These are phyloP conservation scores for Leptopilina syphax DNA, from an alignment of 2,888 invertebrate genomes.

Conservation along the genomic window DNA sequence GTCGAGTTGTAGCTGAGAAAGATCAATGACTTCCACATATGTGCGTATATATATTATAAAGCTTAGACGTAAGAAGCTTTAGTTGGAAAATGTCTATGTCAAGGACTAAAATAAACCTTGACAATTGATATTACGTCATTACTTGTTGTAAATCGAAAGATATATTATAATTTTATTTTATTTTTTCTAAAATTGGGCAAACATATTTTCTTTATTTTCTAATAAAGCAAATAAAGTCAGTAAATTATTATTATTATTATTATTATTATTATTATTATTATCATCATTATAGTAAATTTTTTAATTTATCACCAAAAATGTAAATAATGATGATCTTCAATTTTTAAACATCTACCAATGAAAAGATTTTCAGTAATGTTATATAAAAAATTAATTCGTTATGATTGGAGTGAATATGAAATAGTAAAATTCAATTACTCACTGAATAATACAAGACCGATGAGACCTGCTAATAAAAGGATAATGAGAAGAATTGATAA, in stretches of 20 bases:
- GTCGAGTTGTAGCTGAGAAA: background rate
- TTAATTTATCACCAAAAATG: no score
- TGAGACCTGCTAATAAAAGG: slow-evolving; percentile 58
- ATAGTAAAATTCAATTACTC: slow-evolving; percentile 57
- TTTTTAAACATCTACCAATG: no score
- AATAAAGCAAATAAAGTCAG: no score
- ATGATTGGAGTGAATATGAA: no score
- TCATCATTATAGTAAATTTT: no score
- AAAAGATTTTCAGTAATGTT: no score
- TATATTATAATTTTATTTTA: slow-evolving; percentile 20
- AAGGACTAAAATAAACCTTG: slow-evolving; percentile 33
- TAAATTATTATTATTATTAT: no score
- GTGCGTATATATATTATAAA: slow-evolving; percentile 3
- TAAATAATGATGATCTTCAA: no score
- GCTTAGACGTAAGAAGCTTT: slow-evolving; percentile 37
- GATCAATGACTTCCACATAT: background rate
- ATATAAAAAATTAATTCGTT: no score
- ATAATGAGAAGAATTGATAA: slow-evolving; percentile 59
- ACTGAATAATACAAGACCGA: slow-evolving; percentile 69
- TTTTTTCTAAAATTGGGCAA: no score
- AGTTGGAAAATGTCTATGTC: slow-evolving; percentile 47
- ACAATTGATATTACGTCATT: slow-evolving; percentile 14
- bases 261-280: no score
- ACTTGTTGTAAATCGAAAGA: slow-evolving; percentile 10
- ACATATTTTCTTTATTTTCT: no score